phyloP scores from a whole-genome alignment of 2,888 invertebrate genomes.

The Doris montereyensis region DNA sequence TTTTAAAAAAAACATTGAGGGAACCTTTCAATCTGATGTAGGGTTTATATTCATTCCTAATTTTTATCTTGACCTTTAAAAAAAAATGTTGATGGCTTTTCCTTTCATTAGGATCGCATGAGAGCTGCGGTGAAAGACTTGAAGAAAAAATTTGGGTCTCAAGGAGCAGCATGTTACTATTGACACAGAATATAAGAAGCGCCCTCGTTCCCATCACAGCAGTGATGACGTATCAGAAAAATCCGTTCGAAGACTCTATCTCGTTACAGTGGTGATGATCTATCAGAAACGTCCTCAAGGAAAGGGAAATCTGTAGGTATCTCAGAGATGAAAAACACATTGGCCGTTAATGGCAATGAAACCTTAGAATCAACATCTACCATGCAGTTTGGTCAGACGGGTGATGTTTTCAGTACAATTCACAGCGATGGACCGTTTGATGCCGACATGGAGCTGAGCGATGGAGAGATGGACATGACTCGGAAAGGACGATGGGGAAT shows the following conservation, averaged over 20 bases:
- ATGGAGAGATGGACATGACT: neutral
- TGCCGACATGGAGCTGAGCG: neutral
- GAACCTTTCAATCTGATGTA: neutral
- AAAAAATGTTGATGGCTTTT: constrained; percentile 14
- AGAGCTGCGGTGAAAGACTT: constrained; percentile 61
- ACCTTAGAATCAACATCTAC: constrained; percentile 35
- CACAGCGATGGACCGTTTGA: constrained; percentile 23
- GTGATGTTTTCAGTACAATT: constrained; percentile 45
- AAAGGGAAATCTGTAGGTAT: too few species aligned
- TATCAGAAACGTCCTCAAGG: too few species aligned
- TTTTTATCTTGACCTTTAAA: neutral
- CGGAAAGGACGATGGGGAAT: neutral
- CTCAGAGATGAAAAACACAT: too few species aligned
- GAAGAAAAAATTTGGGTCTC: constrained; percentile 60
- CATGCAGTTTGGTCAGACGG: constrained; percentile 43
- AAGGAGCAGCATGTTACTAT: too few species aligned
- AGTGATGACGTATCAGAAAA: too few species aligned
- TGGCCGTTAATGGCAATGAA: too few species aligned
- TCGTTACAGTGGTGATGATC: too few species aligned
- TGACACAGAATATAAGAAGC: too few species aligned
- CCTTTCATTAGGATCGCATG: constrained; percentile 59
- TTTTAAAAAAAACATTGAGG: neutral
- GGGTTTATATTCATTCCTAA: too few species aligned
- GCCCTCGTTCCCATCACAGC: too few species aligned
- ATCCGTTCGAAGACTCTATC: too few species aligned